Evolutionary conservation across 2,113 vertebrate species (phyloP), one percentile per base, ranked within the genome.

Genomic region (Equus quagga): DNA sequence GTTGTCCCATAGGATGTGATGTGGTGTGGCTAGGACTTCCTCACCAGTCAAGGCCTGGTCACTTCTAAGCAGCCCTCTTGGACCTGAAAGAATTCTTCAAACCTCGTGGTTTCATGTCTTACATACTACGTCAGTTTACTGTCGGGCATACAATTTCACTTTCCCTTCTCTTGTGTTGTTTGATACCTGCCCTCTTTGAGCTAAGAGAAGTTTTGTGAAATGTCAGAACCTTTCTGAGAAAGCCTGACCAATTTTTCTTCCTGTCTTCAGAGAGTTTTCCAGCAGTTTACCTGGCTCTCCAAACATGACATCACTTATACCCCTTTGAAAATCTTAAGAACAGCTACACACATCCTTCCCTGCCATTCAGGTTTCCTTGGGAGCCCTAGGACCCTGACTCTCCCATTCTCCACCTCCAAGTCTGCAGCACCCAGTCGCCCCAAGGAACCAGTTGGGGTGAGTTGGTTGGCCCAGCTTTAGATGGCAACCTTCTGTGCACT

Each of bases 151-250:
- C 44, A 75, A 0, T 83, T 67, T 82, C 33, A 13, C 12, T 76
- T 56, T 82, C 51, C 88, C n/a, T 89, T 95, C 24, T 81, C 19
- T 64, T 76, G 13, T 92, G 76, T 70, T 86, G 19, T 93, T 86
- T 44, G 41, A 21, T 79, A 84, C 17, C 46, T 23, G 31, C 67
- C 41, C 56, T 72, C 44, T 85, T 56, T 75, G 60, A 97, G 87
- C 79, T 95, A 75, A 73, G 88, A 86, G 95, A 96, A 72, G n/a
- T 94, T 95, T 72, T 56, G 18, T 95, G 58, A 96, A 79, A 41
- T 76, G 13, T 89, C 62, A 70, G 54, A 75, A 26, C 84, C 17
- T 58, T 86, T 81, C 89, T 79, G 23, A 76, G 92, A 92, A 72
- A 94, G n/a, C 7, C 56, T 89, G 31, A 75, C 67, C 62, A 13